phyloP scores from a whole-genome alignment of 2,797 vertebrate genomes.

The Thamnophis elegans region DNA sequence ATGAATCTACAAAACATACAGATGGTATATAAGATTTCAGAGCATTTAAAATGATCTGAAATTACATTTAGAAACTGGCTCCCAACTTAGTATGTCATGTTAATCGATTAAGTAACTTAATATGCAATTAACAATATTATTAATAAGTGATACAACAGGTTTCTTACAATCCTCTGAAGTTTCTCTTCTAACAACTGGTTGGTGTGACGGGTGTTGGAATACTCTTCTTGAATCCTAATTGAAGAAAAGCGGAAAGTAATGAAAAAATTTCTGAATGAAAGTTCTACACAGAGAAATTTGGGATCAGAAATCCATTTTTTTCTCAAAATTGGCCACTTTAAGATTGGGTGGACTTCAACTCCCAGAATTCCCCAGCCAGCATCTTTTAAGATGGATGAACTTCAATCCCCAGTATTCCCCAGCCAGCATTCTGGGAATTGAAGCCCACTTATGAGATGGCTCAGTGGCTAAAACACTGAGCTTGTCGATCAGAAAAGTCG shows the following conservation, averaged over 20 bases:
- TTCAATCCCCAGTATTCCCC: too few relatives aligned
- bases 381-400: not conserved
- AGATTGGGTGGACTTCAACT: not conserved
- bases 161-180: constrained; percentile 55
- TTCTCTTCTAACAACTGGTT: constrained; percentile 46
- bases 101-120: not conserved
- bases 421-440: not conserved
- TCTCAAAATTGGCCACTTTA: not conserved
- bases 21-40: not conserved
- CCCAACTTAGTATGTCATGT: not conserved
- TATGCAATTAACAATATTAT: not conserved
- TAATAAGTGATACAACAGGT: not conserved
- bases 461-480: too few relatives aligned
- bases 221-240: constrained; percentile 50
- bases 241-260: not conserved
- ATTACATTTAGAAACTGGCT: not conserved
- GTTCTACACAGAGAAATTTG: not conserved
- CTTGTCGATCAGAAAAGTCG: too few relatives aligned
- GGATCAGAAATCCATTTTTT: not conserved
- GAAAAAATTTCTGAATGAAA: not conserved
- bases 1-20: not conserved
- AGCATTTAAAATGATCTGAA: not conserved
- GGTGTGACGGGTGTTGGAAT: constrained; percentile 18
- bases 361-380: not conserved
- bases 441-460: not conserved